A percentile compares a stretch with the other conserved stretches of the same genome.
Evolutionary conservation across 37 sponge, comb jelly and placozoan genomes (phyloP).

Genomic region (Ianthella basta): DNA sequence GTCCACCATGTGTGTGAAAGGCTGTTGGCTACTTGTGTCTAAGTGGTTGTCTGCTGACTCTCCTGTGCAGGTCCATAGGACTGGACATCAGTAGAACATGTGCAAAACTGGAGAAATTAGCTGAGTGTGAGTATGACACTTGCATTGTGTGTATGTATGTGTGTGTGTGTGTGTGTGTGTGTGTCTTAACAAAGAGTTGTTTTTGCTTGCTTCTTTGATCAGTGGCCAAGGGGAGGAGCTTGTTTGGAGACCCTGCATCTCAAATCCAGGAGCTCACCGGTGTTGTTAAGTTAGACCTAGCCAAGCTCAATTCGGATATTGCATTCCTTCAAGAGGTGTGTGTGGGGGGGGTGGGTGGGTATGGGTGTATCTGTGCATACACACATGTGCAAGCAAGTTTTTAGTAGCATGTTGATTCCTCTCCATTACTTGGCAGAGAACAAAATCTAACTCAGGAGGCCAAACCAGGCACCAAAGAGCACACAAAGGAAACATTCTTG

Average conservation of each 20-base stretch:
- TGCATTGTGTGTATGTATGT: background rate
- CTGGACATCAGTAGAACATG: conserved; percentile 87
- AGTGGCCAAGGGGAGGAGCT: conserved; percentile 77
- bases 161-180: background rate
- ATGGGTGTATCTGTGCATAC: too few relatives aligned
- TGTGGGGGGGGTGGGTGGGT: too few relatives aligned
- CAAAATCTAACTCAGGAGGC: background rate
- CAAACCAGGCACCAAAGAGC: conserved; percentile 59
- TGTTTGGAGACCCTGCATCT: conserved; percentile 91
- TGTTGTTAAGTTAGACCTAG: conserved; percentile 89
- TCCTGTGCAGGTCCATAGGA: conserved; percentile 71
- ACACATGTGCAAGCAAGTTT: too few relatives aligned
- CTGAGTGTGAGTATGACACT: conserved; percentile 63
- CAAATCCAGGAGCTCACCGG: conserved; percentile 96
- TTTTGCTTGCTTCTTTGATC: background rate
- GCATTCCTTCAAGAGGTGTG: conserved; percentile 74
- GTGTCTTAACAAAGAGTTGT: background rate
- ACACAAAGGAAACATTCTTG: conserved; percentile 77
- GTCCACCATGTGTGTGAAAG: too few relatives aligned
- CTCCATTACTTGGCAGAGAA: background rate
- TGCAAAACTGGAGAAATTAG: conserved; percentile 93
- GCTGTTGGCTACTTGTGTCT: too few relatives aligned
- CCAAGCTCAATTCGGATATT: conserved; percentile 79
- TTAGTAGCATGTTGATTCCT: background rate
- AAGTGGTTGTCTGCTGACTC: too few relatives aligned